Evolutionary conservation across 2,797 vertebrate genomes (phyloP).

Genomic region (Florisuga fusca): DNA sequence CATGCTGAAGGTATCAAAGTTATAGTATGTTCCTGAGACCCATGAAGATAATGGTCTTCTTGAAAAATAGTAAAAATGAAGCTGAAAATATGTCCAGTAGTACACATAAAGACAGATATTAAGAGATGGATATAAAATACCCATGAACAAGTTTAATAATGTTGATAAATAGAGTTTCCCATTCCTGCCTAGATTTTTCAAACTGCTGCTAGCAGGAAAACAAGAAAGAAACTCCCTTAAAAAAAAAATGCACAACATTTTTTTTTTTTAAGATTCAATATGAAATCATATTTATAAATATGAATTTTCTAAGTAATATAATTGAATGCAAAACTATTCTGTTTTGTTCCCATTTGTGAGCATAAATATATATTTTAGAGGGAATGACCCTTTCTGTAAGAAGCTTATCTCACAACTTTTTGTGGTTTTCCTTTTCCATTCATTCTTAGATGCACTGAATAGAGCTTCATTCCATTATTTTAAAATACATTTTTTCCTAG

Average conservation of each 20-base stretch:
- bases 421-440: neutral
- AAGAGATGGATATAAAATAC: neutral
- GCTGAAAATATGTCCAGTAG: neutral
- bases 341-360: neutral
- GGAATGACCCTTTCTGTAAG: neutral
- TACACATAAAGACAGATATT: neutral
- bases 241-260: neutral
- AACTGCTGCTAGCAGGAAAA: neutral
- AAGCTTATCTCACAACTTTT: neutral
- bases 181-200: neutral
- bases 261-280: neutral
- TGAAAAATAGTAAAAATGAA: neutral
- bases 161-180: neutral
- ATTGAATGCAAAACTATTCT: neutral
- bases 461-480: neutral
- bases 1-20: fast-evolving
- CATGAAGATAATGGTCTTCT: neutral
- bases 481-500: neutral
- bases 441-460: neutral
- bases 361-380: neutral
- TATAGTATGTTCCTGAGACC: neutral
- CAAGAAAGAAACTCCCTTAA: neutral
- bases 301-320: neutral
- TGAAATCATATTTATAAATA: neutral
- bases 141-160: neutral